Base-by-base conservation (phyloP, 2,888 invertebrate genomes). In the Orthosia gracilis region DNA sequence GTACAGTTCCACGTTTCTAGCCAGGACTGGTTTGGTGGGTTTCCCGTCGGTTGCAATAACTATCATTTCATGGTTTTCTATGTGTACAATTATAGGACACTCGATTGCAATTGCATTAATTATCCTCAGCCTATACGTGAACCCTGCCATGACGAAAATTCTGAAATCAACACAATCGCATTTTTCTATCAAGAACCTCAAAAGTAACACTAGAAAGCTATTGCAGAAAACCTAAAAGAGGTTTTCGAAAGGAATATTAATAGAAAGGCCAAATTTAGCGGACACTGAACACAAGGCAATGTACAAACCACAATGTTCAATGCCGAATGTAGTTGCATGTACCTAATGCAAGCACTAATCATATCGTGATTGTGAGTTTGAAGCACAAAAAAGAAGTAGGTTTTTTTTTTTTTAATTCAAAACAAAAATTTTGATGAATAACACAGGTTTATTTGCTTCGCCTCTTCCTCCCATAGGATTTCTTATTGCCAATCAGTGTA, bases 31-130 rank as follows among this genome's bases (percentile, higher is more conserved):
- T 86, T 95, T 93, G 4, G 97, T 94, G 0, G 96, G 92, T 85
- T 91, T 94, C 1, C 97, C 97, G 80, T 97, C 97, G 1, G 93
- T 91, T 2, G 97, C 95, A 69, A 97, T 97, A 26, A 97, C 92
- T 17, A 92, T 91, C 89, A 97, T 87, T n/a, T 92, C 92, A 86
- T 97, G 97, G 9, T 91, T 88, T 69, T 97, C 94, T 58, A 97
- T 91, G 12, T 93, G 94, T 18, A 97, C 80, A 52, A 91, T 87
- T 15, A 96, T 87, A 0, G 97, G 96, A 82, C 97, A 97, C 72
- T 95, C 95, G 4, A 97, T 90, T 18, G 97, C 96, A 40, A 97
- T 94, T 3, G 97, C 97, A 77, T 97, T 97, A 70, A 97, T 95
- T 68, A 97, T 84, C 57, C 97, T 94, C 78, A 97, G 92, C 69